Conservation (phyloP, 1,140 invertebrate genomes). For the Diorhabda elongata region DNA sequence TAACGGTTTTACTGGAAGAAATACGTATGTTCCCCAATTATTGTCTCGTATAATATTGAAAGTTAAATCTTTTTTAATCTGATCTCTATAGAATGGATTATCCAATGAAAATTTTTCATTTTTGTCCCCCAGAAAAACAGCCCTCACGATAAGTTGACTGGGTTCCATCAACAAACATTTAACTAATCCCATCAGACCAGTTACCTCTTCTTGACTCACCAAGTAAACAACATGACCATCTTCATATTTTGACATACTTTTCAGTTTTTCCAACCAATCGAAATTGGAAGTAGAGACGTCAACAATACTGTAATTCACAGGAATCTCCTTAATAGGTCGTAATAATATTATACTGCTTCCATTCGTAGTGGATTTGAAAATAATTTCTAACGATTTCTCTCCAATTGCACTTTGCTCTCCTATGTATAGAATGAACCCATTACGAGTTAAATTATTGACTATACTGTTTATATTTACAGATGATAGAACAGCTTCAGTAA, state of each 20-base stretch:
- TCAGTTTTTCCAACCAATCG: conserved; percentile 77
- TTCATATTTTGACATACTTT: conserved; percentile 60
- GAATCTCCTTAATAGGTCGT: conserved; percentile 48
- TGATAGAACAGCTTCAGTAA: not conserved
- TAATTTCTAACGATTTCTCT: not conserved
- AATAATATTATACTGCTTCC: conserved; percentile 34
- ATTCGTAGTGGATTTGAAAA: not conserved
- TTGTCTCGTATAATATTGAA: conserved; percentile 61
- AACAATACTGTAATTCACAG: conserved; percentile 51
- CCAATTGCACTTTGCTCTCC: not conserved
- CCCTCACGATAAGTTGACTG: conserved; percentile 63
- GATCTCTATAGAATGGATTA: conserved; percentile 57
- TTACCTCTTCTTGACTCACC: conserved; percentile 62
- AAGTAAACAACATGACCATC: conserved; percentile 62
- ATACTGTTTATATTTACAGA: not conserved
- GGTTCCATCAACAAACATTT: conserved; percentile 83
- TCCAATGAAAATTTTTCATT: conserved; percentile 58
- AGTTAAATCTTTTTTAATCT: conserved; percentile 58
- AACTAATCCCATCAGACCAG: conserved; percentile 79
- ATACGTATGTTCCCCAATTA: conserved; percentile 60
- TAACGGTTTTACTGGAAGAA: conserved; percentile 21
- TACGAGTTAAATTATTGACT: not conserved
- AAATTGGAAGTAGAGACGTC: conserved; percentile 63
- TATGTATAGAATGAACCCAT: conserved; percentile 5
- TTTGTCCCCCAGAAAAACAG: conserved; percentile 61